A percentile compares a stretch with the other conserved stretches of the same genome.
Evolutionary conservation across 2,888 invertebrate genomes (phyloP).

Genomic region (Pristionchus mayeri): DNA sequence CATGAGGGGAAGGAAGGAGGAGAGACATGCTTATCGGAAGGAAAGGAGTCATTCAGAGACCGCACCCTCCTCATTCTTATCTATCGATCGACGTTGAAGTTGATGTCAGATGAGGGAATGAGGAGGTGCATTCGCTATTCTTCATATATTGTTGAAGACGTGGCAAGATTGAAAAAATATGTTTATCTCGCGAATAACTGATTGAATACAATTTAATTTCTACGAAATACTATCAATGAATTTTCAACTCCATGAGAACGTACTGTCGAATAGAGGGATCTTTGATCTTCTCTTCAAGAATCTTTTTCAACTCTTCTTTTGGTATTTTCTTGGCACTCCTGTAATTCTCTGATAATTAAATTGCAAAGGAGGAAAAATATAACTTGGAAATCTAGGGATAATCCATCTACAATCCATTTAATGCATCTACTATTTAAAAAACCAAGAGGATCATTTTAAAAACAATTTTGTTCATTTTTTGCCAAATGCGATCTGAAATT

Average conservation of each 20-base stretch:
- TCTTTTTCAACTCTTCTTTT: conserved; percentile 32
- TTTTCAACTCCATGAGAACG: conserved; percentile 37
- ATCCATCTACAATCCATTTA: no score
- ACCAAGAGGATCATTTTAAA: neutral
- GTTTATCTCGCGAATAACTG: neutral
- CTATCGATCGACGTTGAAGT: neutral
- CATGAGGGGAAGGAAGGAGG: neutral
- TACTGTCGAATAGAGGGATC: conserved; percentile 36
- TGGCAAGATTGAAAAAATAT: no score
- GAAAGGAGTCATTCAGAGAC: conserved; percentile 3
- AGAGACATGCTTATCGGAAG: conserved; percentile 28
- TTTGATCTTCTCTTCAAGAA: conserved; percentile 39
- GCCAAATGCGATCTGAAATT: neutral
- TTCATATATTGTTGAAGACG: no score
- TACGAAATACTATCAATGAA: neutral
- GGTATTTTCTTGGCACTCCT: conserved; percentile 39
- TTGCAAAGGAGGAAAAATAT: no score
- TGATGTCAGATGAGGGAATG: conserved; percentile 26
- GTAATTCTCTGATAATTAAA: neutral
- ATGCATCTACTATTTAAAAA: neutral
- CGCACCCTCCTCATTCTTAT: conserved; percentile 34
- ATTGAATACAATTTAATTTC: neutral
- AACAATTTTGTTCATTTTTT: neutral
- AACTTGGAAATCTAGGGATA: no score
- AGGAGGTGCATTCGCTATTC: no score